A percentile compares a stretch with the other conserved stretches of the same genome.
These are phyloP conservation scores for Drosophila littoralis DNA, from an alignment of 1,140 invertebrate genomes.

Conservation along the genomic window DNA sequence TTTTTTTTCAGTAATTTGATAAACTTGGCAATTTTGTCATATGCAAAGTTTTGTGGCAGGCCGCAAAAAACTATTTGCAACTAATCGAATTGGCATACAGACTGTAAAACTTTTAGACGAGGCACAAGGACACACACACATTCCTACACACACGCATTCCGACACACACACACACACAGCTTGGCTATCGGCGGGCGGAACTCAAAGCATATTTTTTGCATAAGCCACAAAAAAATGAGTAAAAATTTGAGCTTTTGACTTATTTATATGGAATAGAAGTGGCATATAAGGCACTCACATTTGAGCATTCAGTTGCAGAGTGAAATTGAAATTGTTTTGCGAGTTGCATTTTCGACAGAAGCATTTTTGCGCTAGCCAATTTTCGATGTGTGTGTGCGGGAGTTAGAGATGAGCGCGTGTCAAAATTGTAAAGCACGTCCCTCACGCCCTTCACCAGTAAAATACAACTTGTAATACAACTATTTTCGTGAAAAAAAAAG, in stretches of 20 bases:
- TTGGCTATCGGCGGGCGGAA: slow-evolving; percentile 30
- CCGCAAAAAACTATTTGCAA: slow-evolving; percentile 49
- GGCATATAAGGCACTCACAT: slow-evolving; percentile 32
- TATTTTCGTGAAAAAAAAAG: too few species aligned
- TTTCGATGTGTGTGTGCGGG: neutral
- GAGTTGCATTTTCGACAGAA: slow-evolving; percentile 7
- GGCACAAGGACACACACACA: neutral
- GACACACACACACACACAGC: neutral
- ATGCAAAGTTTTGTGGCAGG: slow-evolving; percentile 31
- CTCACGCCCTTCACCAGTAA: neutral
- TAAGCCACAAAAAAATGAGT: neutral
- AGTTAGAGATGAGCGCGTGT: neutral
- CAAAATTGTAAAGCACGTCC: neutral
- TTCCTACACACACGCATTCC: neutral
- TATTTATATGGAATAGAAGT: slow-evolving; percentile 26
- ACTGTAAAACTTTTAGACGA: slow-evolving; percentile 30
- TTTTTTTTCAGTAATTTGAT: slow-evolving; percentile 31
- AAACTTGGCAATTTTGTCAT: slow-evolving; percentile 28
- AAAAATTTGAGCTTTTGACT: neutral
- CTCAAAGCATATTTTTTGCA: slow-evolving; percentile 55
- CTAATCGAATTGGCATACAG: slow-evolving; percentile 56
- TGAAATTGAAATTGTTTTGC: slow-evolving; percentile 52
- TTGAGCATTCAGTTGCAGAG: neutral
- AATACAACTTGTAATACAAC: too few species aligned
- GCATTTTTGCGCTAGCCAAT: neutral